Base-by-base conservation (phyloP, 1,140 invertebrate species). In the Calephelis virginiensis region DNA sequence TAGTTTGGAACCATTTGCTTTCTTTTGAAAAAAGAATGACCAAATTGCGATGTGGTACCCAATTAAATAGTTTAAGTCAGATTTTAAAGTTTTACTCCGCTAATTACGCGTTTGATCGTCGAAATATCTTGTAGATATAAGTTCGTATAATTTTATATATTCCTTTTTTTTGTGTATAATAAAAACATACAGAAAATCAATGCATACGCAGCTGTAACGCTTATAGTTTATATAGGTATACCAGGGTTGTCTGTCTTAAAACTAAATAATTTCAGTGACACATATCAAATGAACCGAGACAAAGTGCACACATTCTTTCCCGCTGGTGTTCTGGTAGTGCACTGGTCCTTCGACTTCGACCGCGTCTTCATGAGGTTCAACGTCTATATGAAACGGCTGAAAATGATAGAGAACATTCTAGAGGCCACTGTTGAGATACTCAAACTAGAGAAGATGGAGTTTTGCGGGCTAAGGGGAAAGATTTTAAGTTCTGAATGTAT, bases 391-490 rank as follows among this genome's bases (percentile, higher is more conserved):
- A 92, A 94, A 49, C 88, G 95, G 63, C 89, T 93, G 1, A 81
- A 78, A 66, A 85, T 93, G 83, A 92, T 94, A 9, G 86, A 97
- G 92, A 81, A 91, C 6, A 93, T 97, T 73, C 94, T 97, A 69
- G 93, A 95, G 50, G 94, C 94, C 0, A 94, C 94, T 0, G 86
- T 94, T 6, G 97, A 98, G 83, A 97, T 97, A 78, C 83, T 95
- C n/a, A 97, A 97, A 82, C 82, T 98, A 61, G 97, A 98, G 87
- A 97, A 96, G 84, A 93, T 97, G 8, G 97, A 98, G 89, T 93
- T 97, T 69, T 95, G 94, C 62, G 96, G 97, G 1, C 91, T 96
- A 12, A 93, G 95, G 82, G 96, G 96, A 13, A 94, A 95, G 78
- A 92, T 90, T 56, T 90, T 97, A 12, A 93, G 92, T 63, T 84